A percentile compares a stretch with the other conserved stretches of the same genome.
These are phyloP conservation scores for Sinocyclocheilus rhinocerous DNA, from an alignment of 2,113 vertebrate genomes.

Conservation along the genomic window DNA sequence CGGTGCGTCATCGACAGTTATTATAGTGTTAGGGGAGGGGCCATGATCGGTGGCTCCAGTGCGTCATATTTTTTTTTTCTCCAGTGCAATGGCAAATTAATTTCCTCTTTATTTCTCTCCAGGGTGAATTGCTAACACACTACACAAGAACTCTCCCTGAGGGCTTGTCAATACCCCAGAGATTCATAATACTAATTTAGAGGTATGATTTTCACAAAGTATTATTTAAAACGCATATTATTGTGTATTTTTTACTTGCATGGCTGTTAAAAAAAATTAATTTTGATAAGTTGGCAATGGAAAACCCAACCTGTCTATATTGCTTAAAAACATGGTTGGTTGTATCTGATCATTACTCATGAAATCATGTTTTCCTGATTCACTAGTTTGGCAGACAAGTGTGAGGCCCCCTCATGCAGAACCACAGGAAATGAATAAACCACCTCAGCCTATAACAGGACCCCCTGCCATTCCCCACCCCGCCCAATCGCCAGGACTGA, in stretches of 20 bases:
- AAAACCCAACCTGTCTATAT: too few species aligned
- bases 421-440: conserved; percentile 99
- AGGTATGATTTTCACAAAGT: not conserved
- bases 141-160: not conserved
- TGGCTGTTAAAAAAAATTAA: too few species aligned
- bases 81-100: not conserved
- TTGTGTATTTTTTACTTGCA: too few species aligned
- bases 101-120: not conserved
- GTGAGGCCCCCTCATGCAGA: conserved; percentile 91
- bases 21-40: too few species aligned
- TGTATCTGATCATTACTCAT: not conserved
- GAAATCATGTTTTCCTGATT: not conserved
- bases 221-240: too few species aligned
- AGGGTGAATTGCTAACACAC: not conserved
- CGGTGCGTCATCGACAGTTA: too few species aligned
- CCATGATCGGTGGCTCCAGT: too few species aligned
- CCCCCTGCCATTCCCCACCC: conserved; percentile 90
- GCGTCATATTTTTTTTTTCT: too few species aligned
- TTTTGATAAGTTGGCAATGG: too few species aligned
- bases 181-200: conserved; percentile 1
- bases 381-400: conserved; percentile 70
- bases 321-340: not conserved
- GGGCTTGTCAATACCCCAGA: not conserved
- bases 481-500: conserved; percentile 94
- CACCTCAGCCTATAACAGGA: conserved; percentile 98